Base-by-base conservation (phyloP, 2,113 vertebrate genomes). In the Cheilinus undulatus region DNA sequence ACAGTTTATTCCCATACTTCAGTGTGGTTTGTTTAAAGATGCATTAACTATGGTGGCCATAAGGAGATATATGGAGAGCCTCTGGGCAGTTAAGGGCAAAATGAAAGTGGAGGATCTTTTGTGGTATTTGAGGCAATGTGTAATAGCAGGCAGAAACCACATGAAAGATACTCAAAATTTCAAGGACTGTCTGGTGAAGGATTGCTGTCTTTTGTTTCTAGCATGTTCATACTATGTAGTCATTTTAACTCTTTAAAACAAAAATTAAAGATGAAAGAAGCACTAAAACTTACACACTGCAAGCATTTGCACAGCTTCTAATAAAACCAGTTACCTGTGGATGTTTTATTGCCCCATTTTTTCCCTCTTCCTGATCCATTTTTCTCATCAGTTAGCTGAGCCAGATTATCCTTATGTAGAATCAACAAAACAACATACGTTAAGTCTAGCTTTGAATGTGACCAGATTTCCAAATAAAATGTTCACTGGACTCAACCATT, bases 21-120 rank as follows among this genome's bases (percentile, higher is more conserved):
- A n/a, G 26, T 70, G 68, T 42, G 48, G 36, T 69, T 78, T 73
- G 28, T 50, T 80, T 75, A 52, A 24, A 24, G n/a, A 82, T 59
- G 23, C 30, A 59, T 73, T 72, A 50, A 53, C 52, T 36, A 28
- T 19, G 27, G 22, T 22, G 36, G 13, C 69, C 36, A 46, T 65
- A 56, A 34, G 26, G 61, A 1, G 36, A 75, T 62, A 14, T 46
- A 62, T 59, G 30, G 19, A 66, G 45, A 70, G 34, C 11, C 23
- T 61, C 32, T 61, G 14, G 3, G 43, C 14, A 36, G 10, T 53
- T 23, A 38, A 62, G 32, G 36, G 27, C 6, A 30, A 69, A 76
- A 17, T 72, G 27, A 64, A 23, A 72, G 32, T 63, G 32, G 23
- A 17, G 22, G 38, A 7, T 48, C 40, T 48, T 48, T 66, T 56